Evolutionary conservation across 37 sponge, comb jelly and placozoan species (phyloP), one percentile per base, ranked within the genome.

Genomic region (Geodia barretti): DNA sequence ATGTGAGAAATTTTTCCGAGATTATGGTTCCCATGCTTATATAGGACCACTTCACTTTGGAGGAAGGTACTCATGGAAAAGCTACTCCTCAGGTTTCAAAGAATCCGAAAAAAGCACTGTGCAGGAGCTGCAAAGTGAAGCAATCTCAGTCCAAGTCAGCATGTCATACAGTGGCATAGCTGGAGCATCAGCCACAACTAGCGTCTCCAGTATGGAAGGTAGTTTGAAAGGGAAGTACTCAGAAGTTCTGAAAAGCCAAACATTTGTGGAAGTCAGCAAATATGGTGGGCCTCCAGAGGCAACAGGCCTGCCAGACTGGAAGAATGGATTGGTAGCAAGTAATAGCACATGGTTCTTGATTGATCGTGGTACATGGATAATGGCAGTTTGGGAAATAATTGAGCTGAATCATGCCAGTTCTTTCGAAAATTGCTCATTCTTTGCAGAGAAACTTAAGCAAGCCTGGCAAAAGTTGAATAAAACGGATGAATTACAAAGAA

Each of bases 311-410:
- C n/a, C 23, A 20, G 23, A 29, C 3, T 76, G 77, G 77, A 76
- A 61, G 77, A 24, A 26, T 23, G 64, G 64, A 60, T 8, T 76
- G 62, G 34, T 33, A 26, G 64, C 34, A 23, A 76, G 64, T 17
- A 61, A 76, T 43, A 17, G 31, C 32, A 17, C 5, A 25, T 74
- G 75, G 75, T 25, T 7, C 32, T 23, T 74, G 32, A 76, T 61
- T 76, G 77, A 76, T 35, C 37, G 64, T 37, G 77, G 77, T 4
- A 59, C 21, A 4, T 43, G 3, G 3, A 36, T 11, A 23, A 37
- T 76, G 9, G 31, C 77, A 32, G 77, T 76, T 32, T 76, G 77
- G 77, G 77, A 76, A 4, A 76, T 76, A 24, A 76, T 76, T 62
- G 24, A 60, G 64, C 31, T 76, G 64, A 60, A 76, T 76, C 58